Percentiles rank a stretch among this genome's conserved stretches.
phyloP scores from a whole-genome alignment of 1,140 invertebrate genomes.

The Aphis craccivora region DNA sequence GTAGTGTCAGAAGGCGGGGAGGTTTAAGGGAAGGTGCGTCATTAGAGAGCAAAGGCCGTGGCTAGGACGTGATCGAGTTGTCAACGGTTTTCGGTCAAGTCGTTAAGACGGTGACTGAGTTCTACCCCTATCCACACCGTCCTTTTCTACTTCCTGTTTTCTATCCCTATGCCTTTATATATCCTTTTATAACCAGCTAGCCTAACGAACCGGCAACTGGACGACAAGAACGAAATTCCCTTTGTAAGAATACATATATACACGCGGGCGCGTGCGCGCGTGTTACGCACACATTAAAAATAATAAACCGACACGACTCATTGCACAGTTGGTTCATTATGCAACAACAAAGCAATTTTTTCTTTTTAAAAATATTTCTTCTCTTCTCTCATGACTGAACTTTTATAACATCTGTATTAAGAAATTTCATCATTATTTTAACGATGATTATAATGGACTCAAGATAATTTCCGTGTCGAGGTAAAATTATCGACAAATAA shows the following conservation, averaged over 20 bases:
- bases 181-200: constrained; percentile 32
- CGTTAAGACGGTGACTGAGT: constrained; percentile 50
- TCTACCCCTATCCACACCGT: neutral
- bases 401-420: neutral
- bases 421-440: neutral
- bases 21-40: constrained; percentile 34
- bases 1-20: neutral
- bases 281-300: neutral
- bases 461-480: neutral
- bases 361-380: neutral
- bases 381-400: neutral
- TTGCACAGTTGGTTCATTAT: constrained; percentile 32
- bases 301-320: constrained; percentile 48
- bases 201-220: constrained; percentile 55
- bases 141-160: neutral
- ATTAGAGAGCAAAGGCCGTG: constrained; percentile 54
- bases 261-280: no score
- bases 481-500: neutral
- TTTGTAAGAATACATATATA: constrained; percentile 1
- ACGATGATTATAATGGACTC: neutral
- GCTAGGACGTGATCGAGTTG: constrained; percentile 57
- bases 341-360: neutral
- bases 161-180: neutral
- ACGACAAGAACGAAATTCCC: constrained; percentile 48
- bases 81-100: constrained; percentile 58